Base-by-base conservation (phyloP, 2,888 invertebrate genomes). In the Epinotia nisella region DNA sequence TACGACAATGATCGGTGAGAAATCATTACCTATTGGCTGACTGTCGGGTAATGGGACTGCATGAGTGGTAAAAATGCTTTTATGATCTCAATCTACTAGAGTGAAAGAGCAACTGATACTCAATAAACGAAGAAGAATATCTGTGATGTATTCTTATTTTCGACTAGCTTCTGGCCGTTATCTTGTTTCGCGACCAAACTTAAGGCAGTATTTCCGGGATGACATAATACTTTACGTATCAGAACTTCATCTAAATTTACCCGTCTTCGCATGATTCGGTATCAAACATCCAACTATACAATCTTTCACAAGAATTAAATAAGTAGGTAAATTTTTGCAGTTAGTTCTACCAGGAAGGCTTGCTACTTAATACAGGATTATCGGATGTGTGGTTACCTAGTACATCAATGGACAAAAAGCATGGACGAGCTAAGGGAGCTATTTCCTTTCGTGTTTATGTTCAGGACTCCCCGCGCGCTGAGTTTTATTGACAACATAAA, bases 401-500 rank as follows among this genome's bases (percentile, higher is more conserved):
- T 75, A 70, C 74, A 69, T 68, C 55, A 55, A 53, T 64, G 58
- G 21, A 53, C 67, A 62, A 73, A 73, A 73, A 67, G 41, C 24
- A 45, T n/a, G 70, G n/a, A n/a, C 53, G 45, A 24, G 64, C 66
- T 61, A 61, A 55, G 55, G 62, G 45, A 68, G 65, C 73, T 77
- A 77, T 78, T 78, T 78, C 72, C 73, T 76, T 78, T 77, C 75
- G 74, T 75, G 76, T 78, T 78, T 76, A 76, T 75, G 71, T 73
- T 68, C 66, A 39, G 69, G 75, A 74, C 75, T 74, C 75, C 75
- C 76, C 74, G 72, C 70, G 75, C 72, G 75, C 83, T 83, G 82
- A 84, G 86, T 89, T 91, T 90, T 91, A 92, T 91, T 87, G 90
- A 88, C 90, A 85, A 86, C 87, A 91, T 92, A 91, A 91, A 91